Base-by-base conservation (phyloP, 1,140 invertebrate genomes). In the Drosophila aff. region DNA sequence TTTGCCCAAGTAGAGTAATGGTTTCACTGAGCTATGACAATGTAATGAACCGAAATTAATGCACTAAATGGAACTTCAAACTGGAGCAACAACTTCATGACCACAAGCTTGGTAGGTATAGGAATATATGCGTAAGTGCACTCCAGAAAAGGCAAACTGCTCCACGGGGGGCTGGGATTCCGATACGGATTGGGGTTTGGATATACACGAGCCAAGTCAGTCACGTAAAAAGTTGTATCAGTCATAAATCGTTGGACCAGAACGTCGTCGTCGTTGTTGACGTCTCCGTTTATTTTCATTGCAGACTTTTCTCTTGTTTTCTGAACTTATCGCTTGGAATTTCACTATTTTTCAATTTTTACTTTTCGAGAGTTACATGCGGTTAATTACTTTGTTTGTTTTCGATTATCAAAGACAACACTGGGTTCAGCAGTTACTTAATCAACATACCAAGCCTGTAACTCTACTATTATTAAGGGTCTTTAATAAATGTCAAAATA, bases 211-310 rank as follows among this genome's bases (percentile, higher is more conserved):
- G 53, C 40, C 67, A 43, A 61, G 79, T 76, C 74, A 91, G 81
- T 90, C 85, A 82, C 85, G 79, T 85, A 75, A 85, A 90, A 79
- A 85, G 44, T 85, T 90, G 68, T 74, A 74, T 90, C 81, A 82
- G 79, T 82, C 76, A 90, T 85, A 90, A 90, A 85, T 85, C 85
- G 68, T 90, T 90, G 82, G 85, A 90, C 86, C 85, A 91, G 86
- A 90, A 90, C 85, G 61, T 50, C n/a, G 61, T 50, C 16, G 36
- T 38, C 33, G 52, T 55, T 55, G 79, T 82, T 90, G 82, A 90
- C 78, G 81, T 81, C 67, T 57, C 28, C 26, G 49, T 74, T 60
- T 44, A 21, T 72, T 49, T 69, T 50, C 26, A 36, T 66, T 28
- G 44, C 44, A n/a, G 50, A 65, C 53, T 82, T 87, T 86, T 68